These are phyloP conservation scores for Campylomormyrus numenius DNA, from an alignment of 2,113 vertebrate species.

Conservation along the genomic window DNA sequence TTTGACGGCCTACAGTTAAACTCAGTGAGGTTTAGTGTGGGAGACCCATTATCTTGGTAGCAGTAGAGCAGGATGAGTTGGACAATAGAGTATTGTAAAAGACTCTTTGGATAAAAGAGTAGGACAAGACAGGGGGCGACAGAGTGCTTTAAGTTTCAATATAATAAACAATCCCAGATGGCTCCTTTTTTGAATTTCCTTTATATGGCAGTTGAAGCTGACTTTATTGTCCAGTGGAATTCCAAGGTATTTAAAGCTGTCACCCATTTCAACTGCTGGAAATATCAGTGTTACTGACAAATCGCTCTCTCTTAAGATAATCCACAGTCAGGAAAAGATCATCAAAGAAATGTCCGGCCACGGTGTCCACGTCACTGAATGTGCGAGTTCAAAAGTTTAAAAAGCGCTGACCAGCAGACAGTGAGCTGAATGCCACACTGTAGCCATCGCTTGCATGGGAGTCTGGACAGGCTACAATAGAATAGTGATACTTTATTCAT, in stretches of 20 bases:
- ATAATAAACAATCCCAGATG: background rate
- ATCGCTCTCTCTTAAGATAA: background rate
- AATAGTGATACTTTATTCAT: background rate
- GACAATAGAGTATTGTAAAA: background rate
- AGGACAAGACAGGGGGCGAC: background rate
- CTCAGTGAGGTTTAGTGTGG: background rate
- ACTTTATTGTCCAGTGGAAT: background rate
- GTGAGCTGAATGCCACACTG: background rate
- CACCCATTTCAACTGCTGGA: background rate
- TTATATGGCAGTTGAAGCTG: background rate
- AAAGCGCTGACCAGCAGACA: background rate
- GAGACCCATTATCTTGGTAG: background rate
- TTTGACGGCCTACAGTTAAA: background rate
- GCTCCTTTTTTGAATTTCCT: background rate
- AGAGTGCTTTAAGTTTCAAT: background rate
- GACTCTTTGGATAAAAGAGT: background rate
- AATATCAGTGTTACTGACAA: background rate
- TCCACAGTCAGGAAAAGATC: background rate
- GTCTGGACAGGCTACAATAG: background rate
- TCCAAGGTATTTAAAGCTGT: background rate
- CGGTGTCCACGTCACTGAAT: background rate
- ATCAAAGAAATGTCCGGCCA: background rate
- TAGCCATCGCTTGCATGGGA: background rate
- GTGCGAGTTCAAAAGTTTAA: background rate
- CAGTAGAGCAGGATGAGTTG: background rate